Base-by-base conservation (phyloP, 2,888 invertebrate species). In the Mycalesis mineus region DNA sequence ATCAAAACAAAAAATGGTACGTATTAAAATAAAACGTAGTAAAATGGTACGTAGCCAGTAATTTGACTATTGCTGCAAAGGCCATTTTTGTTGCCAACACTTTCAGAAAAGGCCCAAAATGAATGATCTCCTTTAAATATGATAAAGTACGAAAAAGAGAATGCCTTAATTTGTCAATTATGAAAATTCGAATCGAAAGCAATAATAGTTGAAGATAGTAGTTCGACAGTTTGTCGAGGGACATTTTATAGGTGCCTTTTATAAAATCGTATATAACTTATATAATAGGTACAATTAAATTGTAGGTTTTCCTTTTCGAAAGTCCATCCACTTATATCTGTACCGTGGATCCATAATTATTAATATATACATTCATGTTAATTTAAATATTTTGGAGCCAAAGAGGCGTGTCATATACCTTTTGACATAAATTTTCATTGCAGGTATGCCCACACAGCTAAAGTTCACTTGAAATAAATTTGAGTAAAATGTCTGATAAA, bases 191-290 rank as follows among this genome's bases (percentile, higher is more conserved):
- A 70, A 77, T 84, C 75, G 78, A 77, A 79, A 75, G 73, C 72
- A 77, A 76, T 74, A 80, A 78, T 73, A 74, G 70, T 75, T 71
- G 69, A 65, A 64, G 60, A 55, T 61, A 57, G 75, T 86, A 87
- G 84, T 71, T 78, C 78, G 84, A 82, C 80, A 40, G 57, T 65
- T 60, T 67, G 85, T 87, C 84, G 79, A 79, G 69, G 78, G 81
- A 84, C 80, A 78, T 83, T 85, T 80, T 82, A 86, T 87, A 88
- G 88, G 88, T 88, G 88, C 88, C 88, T 88, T 89, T 88, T 79
- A 80, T 83, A 78, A 83, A 79, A 77, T 74, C 72, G 79, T 82
- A 79, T 74, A 73, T 80, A 78, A 80, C 69, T 73, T 77, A 78
- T 57, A 66, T 74, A 65, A 71, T 83, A 83, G 78, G 77, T 57